Evolutionary conservation across 2,797 vertebrate genomes (phyloP), one percentile per base, ranked within the genome.

Genomic region (Xyrichtys novacula): DNA sequence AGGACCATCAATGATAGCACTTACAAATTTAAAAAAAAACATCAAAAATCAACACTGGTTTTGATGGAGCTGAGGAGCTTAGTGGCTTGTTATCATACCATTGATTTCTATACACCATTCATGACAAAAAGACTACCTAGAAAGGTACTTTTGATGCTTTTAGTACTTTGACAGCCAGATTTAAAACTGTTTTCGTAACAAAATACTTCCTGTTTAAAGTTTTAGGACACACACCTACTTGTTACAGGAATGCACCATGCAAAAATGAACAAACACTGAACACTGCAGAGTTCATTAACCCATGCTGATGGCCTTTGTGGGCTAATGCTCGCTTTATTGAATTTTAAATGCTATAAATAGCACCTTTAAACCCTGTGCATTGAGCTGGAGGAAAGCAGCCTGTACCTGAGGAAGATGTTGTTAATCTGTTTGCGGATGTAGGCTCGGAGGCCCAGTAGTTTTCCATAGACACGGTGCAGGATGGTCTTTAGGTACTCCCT

Each of bases 371-470:
- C 36, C 36, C 68, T n/a, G 46, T 22, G 47, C 53, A 31, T 25
- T 28, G 29, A 43, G 42, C 46, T 25, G 38, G 34, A 19, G 50
- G 44, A 29, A 26, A 19, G 53, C 17, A 38, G 70, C 20, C 22
- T 19, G 76, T 88, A 97, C 96, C 95, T 95, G 88, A 97, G 95
- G 85, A 97, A 97, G 91, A 97, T 97, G 88, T 97, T 96, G 93
- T 96, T 97, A 91, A 97, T 97, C 83, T 97, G 96, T 87, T 97
- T 97, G 84, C 96, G 96, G 86, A 97, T 97, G 74, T 97, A 97
- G 26, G 96, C 96, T 66, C 96, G 92, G 44, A 97, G 94, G 49
- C 96, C 96, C 85, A 97, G 94, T 83, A 97, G 95, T 88, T 97
- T 97, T 88, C 96, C 96, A 6, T 97, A 97, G 66, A 97, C 96